phyloP scores from a whole-genome alignment of 2,113 vertebrate species.

The Istiophorus platypterus region DNA sequence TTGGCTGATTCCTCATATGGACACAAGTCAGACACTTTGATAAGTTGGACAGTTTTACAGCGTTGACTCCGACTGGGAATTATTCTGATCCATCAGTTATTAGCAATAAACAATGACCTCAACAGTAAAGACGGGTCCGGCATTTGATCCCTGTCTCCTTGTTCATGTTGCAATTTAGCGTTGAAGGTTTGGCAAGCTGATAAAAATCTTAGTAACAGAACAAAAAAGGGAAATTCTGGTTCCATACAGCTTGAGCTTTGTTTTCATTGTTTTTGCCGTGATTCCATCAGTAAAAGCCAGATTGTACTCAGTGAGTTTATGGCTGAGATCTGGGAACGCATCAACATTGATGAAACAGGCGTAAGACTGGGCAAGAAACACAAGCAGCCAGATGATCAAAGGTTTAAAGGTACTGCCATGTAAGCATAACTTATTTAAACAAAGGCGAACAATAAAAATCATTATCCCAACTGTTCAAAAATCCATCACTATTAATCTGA shows the following conservation, averaged over 20 bases:
- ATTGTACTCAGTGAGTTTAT: background rate
- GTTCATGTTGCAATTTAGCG: background rate
- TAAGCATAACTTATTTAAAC: background rate
- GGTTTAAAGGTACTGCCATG: background rate
- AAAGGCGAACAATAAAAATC: background rate
- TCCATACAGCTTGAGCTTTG: background rate
- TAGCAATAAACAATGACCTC: slow-evolving; percentile 52
- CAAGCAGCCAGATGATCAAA: background rate
- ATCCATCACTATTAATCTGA: too few relatives aligned
- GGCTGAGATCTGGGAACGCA: background rate
- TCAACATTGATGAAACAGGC: background rate
- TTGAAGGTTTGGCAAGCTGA: background rate
- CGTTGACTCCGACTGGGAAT: background rate
- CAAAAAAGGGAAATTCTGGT: background rate
- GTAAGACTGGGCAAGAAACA: background rate
- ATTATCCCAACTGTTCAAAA: background rate
- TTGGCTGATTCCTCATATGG: slow-evolving; percentile 5
- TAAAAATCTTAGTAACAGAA: background rate
- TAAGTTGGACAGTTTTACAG: slow-evolving; percentile 27
- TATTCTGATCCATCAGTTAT: slow-evolving; percentile 27
- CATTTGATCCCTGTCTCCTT: background rate
- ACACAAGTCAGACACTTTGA: background rate
- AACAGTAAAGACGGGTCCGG: slow-evolving; percentile 20
- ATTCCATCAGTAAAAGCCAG: background rate
- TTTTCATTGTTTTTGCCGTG: background rate